Conservation (phyloP, 1,140 invertebrate species). For the Heliconius hermathena region DNA sequence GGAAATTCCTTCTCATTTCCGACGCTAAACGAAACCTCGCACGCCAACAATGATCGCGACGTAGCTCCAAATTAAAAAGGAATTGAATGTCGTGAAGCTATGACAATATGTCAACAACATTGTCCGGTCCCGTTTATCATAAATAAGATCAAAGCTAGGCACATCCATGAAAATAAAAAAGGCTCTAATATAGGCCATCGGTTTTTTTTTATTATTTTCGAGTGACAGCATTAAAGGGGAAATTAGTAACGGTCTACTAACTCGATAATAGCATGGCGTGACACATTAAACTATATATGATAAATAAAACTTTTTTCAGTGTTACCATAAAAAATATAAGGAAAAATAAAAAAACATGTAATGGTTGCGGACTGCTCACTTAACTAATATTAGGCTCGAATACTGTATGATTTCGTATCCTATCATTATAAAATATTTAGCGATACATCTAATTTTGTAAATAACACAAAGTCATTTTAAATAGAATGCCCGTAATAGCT, state of each 20-base stretch:
- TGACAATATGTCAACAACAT: constrained; percentile 68
- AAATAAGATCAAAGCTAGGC: constrained; percentile 16
- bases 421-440: constrained; percentile 81
- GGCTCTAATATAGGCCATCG: neutral
- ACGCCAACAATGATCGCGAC: constrained; percentile 64
- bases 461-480: constrained; percentile 75
- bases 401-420: constrained; percentile 60
- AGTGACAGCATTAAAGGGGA: constrained; percentile 5
- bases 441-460: constrained; percentile 77
- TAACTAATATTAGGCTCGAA: constrained; percentile 50
- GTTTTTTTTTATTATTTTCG: neutral
- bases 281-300: constrained; percentile 45
- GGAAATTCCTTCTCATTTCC: constrained; percentile 77
- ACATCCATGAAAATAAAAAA: neutral
- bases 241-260: constrained; percentile 43
- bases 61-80: constrained; percentile 69
- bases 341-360: constrained; percentile 51
- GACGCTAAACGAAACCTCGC: constrained; percentile 69
- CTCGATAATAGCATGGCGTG: constrained; percentile 53
- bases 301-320: constrained; percentile 37
- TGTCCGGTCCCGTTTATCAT: constrained; percentile 27
- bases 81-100: constrained; percentile 71
- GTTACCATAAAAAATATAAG: constrained; percentile 51
- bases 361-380: constrained; percentile 45
- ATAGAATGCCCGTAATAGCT: constrained; percentile 77